phyloP scores from a whole-genome alignment of 2,888 invertebrate species.

The Gnatocerus cornutus region DNA sequence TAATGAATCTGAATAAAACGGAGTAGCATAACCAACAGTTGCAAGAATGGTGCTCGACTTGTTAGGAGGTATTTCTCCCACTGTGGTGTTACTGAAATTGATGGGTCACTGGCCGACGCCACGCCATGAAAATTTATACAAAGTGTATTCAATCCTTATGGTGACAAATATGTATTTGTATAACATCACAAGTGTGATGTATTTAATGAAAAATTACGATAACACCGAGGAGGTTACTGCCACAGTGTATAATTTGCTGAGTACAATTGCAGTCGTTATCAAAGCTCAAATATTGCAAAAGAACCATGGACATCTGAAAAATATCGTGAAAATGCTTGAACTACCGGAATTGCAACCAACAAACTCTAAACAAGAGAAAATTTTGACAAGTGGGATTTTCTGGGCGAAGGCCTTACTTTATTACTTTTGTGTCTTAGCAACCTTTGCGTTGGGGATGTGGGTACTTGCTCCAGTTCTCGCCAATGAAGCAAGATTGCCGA shows the following conservation, averaged over 20 bases:
- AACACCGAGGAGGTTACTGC: slow-evolving; percentile 30
- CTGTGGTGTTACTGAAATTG: slow-evolving; percentile 7
- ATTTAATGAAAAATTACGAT: slow-evolving; percentile 19
- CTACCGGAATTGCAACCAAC: slow-evolving; percentile 22
- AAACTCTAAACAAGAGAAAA: slow-evolving; percentile 10
- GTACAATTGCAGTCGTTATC: slow-evolving; percentile 24
- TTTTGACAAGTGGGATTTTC: slow-evolving; percentile 22
- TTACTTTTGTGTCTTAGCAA: slow-evolving; percentile 11
- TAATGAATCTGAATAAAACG: not conserved
- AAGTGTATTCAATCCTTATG: slow-evolving; percentile 21
- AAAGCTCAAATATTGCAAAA: slow-evolving; percentile 18
- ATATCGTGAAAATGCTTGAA: slow-evolving; percentile 10
- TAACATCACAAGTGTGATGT: slow-evolving; percentile 19
- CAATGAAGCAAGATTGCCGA: slow-evolving; percentile 24
- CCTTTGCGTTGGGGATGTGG: slow-evolving; percentile 10
- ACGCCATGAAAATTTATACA: slow-evolving; percentile 11
- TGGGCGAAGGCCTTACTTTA: slow-evolving; percentile 13
- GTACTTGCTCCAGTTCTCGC: slow-evolving; percentile 21
- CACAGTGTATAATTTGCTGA: slow-evolving; percentile 26
- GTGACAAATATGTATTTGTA: slow-evolving; percentile 25
- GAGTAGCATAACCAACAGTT: not conserved
- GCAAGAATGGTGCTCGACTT: slow-evolving; percentile 8
- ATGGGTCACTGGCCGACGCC: slow-evolving; percentile 31
- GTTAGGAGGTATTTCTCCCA: slow-evolving; percentile 19
- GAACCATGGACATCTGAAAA: slow-evolving; percentile 10